Conservation (phyloP, 2,888 invertebrate genomes). For the Eilema depressum region DNA sequence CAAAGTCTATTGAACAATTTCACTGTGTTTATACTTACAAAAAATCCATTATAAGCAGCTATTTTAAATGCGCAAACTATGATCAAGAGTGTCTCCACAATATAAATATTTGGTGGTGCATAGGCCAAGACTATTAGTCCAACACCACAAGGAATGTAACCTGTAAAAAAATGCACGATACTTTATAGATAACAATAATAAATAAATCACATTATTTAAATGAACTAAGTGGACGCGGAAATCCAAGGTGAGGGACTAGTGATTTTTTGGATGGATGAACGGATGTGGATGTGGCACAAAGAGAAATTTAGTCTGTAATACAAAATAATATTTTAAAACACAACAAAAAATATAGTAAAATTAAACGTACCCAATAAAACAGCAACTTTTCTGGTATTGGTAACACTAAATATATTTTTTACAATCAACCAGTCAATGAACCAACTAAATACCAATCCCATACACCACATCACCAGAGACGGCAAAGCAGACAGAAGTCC, state of each 20-base stretch:
- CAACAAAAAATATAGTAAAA: not conserved
- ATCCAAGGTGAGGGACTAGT: no score
- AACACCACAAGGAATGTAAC: constrained; percentile 85
- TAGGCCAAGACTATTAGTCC: constrained; percentile 86
- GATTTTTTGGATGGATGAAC: no score
- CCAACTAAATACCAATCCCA: constrained; percentile 90
- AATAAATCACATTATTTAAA: no score
- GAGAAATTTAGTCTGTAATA: no score
- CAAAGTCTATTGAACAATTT: no score
- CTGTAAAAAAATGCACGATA: constrained; percentile 70
- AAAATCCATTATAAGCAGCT: no score
- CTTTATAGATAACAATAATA: no score
- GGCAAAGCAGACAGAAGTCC: constrained; percentile 90
- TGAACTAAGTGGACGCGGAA: no score
- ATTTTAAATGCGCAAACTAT: no score
- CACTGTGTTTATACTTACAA: no score
- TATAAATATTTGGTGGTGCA: constrained; percentile 47
- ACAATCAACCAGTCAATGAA: constrained; percentile 48
- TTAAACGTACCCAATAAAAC: constrained; percentile 83
- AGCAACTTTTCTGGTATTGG: constrained; percentile 87
- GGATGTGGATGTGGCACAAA: no score
- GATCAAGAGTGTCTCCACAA: no score
- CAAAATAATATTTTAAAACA: not conserved
- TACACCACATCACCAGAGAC: constrained; percentile 91
- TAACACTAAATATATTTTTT: constrained; percentile 82